Percentiles rank a stretch among this genome's conserved stretches.
phyloP scores from a whole-genome alignment of 2,797 vertebrate species.

The Cyclopterus lumpus region DNA sequence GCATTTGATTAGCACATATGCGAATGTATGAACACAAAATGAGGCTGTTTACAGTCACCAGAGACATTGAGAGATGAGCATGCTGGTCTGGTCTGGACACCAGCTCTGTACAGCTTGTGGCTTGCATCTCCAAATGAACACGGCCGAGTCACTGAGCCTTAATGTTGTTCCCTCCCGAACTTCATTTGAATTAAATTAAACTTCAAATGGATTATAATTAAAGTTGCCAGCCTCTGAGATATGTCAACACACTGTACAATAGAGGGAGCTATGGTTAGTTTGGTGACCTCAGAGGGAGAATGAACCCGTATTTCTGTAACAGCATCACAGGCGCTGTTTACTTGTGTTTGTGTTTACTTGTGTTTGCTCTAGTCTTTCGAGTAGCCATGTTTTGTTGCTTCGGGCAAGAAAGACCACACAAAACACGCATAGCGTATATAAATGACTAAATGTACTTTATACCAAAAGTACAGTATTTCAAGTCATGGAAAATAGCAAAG shows the following conservation, averaged over 20 bases:
- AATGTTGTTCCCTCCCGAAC: slow-evolving; percentile 13
- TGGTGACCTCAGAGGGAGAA: slow-evolving; percentile 6
- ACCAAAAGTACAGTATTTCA: slow-evolving; percentile 23
- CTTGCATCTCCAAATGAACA: slow-evolving; percentile 34
- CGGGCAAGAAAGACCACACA: background rate
- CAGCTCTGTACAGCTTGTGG: slow-evolving; percentile 22
- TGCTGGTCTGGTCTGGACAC: slow-evolving; percentile 26
- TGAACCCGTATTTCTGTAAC: background rate
- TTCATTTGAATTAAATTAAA: slow-evolving; percentile 41
- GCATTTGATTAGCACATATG: slow-evolving; percentile 23
- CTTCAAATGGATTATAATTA: slow-evolving; percentile 41
- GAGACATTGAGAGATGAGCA: slow-evolving; percentile 18
- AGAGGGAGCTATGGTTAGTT: background rate
- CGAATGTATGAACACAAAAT: slow-evolving; percentile 3
- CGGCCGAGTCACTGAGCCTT: slow-evolving; percentile 44
- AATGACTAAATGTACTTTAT: slow-evolving; percentile 11
- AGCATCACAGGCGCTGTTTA: background rate
- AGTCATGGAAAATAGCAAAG: slow-evolving; percentile 31
- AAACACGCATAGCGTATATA: background rate
- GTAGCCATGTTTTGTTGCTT: background rate
- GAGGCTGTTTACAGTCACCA: slow-evolving; percentile 22
- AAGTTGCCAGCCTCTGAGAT: slow-evolving; percentile 23
- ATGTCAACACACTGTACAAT: slow-evolving; percentile 21
- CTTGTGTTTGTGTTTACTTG: too few species aligned
- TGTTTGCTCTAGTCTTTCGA: background rate